Evolutionary conservation across 1,140 invertebrate species (phyloP), one percentile per base, ranked within the genome.

Genomic region (Drosophila navojoa): DNA sequence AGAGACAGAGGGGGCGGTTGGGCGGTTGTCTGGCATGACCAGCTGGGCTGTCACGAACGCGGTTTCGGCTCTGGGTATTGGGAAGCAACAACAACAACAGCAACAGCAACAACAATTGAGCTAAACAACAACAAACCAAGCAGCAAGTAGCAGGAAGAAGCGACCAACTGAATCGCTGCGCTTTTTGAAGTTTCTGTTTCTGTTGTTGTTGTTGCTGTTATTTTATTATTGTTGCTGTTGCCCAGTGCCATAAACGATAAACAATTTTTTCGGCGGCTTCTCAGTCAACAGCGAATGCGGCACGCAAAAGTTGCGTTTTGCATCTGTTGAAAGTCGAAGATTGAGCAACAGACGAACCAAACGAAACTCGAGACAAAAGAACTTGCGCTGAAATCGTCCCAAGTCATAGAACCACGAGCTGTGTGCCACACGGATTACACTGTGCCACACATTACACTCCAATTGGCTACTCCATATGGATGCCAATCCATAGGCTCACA

Each of bases 291-390:
- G 35, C 74, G 68, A 69, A 72, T 55, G 81, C 72, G 60, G 81
- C 81, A 86, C 82, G 81, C 81, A 79, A 86, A 87, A 82, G 81
- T 87, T 87, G 81, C 71, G 66, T 81, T 86, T 86, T 86, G 76
- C 81, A 82, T 86, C 25, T 73, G 60, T 73, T 69, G 71, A 81
- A 81, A 87, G 66, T 85, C 69, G 53, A 44, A 75, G 62, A 84
- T 82, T 82, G 58, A 55, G 80, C 66, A 82, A 82, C 49, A 57
- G 5, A 5, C 16, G n/a, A 44, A 44, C 42, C 13, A 5, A 44
- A 16, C 35, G 25, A 49, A 19, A 54, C 42, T 27, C 10, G 25
- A 5, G 22, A 3, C 32, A 45, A 44, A 45, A 5, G 70, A 67
- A 40, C 70, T 38, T 50, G 19, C 64, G 15, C 44, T 58, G 19